Conservation (phyloP, 2,797 vertebrate species). For the Megaceryle alcyon region DNA sequence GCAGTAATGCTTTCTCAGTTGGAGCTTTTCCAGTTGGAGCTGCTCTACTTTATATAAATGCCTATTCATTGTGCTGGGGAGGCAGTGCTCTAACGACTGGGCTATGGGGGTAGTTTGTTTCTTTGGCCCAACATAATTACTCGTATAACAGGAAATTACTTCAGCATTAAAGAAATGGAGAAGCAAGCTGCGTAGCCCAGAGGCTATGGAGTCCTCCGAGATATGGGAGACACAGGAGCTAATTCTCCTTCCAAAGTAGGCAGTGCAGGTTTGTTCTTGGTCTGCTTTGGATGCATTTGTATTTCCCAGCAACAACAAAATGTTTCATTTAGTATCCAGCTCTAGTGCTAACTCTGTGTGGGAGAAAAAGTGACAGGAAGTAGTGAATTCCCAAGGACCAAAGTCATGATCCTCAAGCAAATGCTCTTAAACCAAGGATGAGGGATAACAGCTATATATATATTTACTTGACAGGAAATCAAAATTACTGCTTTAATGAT, state of each 20-base stretch:
- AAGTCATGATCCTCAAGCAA: background rate
- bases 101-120: constrained; percentile 30
- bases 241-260: constrained; percentile 26
- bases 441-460: background rate
- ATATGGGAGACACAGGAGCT: background rate
- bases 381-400: background rate
- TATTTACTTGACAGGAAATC: background rate
- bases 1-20: constrained; percentile 54
- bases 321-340: constrained; percentile 7
- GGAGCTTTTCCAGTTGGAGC: constrained; percentile 63
- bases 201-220: constrained; percentile 22
- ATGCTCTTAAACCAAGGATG: background rate
- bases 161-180: constrained; percentile 26
- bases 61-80: constrained; percentile 62
- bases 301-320: constrained; percentile 16
- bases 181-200: background rate
- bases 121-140: constrained; percentile 41
- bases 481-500: constrained; percentile 21
- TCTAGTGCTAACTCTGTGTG: background rate
- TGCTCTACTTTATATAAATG: constrained; percentile 61
- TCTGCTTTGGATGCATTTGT: background rate
- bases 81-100: constrained; percentile 37
- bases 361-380: background rate
- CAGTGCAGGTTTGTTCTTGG: background rate
- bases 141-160: constrained; percentile 29